Conservation (phyloP, 1,140 invertebrate genomes). For the Tetramorium alpestre region DNA sequence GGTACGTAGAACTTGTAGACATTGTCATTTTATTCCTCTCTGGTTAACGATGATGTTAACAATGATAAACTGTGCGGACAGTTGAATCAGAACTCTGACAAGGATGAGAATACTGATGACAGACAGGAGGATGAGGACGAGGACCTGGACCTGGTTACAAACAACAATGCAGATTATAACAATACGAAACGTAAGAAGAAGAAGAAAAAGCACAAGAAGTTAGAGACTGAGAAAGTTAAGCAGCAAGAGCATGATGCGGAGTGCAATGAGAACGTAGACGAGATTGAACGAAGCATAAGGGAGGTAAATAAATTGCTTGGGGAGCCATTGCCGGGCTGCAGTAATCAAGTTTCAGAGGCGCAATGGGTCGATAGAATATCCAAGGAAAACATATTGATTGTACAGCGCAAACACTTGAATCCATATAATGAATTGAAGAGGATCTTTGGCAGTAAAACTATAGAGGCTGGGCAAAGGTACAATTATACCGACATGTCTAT, state of each 20-base stretch:
- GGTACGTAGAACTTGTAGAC: constrained; percentile 48
- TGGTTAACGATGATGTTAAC: neutral
- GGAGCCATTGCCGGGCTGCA: constrained; percentile 83
- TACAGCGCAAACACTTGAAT: constrained; percentile 92
- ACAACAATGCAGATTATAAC: neutral
- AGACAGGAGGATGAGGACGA: constrained; percentile 54
- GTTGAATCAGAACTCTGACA: constrained; percentile 64
- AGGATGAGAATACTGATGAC: constrained; percentile 3
- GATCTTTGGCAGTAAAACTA: constrained; percentile 94
- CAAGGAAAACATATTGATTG: constrained; percentile 86
- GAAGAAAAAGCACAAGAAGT: constrained; percentile 88
- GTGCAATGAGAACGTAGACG: constrained; percentile 88
- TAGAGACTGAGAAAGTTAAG: constrained; percentile 75
- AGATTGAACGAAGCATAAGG: constrained; percentile 90
- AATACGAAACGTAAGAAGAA: constrained; percentile 83
- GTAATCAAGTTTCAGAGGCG: constrained; percentile 62
- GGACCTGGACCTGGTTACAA: neutral
- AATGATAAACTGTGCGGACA: neutral
- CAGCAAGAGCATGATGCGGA: constrained; percentile 86
- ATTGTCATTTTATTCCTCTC: neutral
- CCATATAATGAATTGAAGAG: constrained; percentile 93
- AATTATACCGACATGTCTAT: constrained; percentile 24
- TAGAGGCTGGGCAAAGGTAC: constrained; percentile 89
- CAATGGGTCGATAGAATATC: constrained; percentile 75
- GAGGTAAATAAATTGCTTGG: constrained; percentile 92